A percentile compares a stretch with the other conserved stretches of the same genome.
phyloP scores from a whole-genome alignment of 2,797 vertebrate species.

The Paratrypauchen microcephalus region DNA sequence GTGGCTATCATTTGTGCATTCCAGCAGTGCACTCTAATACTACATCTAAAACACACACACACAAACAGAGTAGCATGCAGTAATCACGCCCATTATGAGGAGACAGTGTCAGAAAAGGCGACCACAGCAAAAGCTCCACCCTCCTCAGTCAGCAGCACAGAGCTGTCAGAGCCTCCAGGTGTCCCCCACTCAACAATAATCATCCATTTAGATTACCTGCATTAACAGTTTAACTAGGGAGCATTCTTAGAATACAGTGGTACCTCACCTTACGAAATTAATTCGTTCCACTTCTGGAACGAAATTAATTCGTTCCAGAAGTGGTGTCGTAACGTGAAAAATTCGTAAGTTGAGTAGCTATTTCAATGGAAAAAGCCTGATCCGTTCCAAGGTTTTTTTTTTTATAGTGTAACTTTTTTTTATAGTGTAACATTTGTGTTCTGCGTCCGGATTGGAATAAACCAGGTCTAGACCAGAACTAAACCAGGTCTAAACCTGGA shows the following conservation, averaged over 20 bases:
- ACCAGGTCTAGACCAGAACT: too few species aligned
- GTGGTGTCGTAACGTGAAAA: too few species aligned
- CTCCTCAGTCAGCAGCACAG: conserved; percentile 37
- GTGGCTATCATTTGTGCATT: conserved; percentile 36
- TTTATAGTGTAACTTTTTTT: too few species aligned
- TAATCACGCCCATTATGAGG: conserved; percentile 37
- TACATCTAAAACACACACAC: conserved; percentile 15
- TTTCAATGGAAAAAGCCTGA: too few species aligned
- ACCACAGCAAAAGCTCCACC: conserved; percentile 45
- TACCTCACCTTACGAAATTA: too few species aligned
- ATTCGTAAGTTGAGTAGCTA: too few species aligned
- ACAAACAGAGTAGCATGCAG: conserved; percentile 41
- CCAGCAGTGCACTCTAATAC: conserved; percentile 16
- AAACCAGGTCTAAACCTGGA: too few species aligned
- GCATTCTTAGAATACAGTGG: neutral
- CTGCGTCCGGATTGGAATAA: too few species aligned
- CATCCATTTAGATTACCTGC: neutral
- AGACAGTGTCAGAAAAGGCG: conserved; percentile 31
- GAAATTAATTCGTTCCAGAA: too few species aligned
- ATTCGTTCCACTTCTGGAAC: too few species aligned
- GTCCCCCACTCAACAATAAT: neutral
- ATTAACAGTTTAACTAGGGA: neutral
- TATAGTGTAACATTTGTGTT: too few species aligned
- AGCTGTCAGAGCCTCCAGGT: conserved; percentile 27
- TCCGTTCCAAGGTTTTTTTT: too few species aligned